Conservation (phyloP, 2,797 vertebrate genomes). For the Alca torda region DNA sequence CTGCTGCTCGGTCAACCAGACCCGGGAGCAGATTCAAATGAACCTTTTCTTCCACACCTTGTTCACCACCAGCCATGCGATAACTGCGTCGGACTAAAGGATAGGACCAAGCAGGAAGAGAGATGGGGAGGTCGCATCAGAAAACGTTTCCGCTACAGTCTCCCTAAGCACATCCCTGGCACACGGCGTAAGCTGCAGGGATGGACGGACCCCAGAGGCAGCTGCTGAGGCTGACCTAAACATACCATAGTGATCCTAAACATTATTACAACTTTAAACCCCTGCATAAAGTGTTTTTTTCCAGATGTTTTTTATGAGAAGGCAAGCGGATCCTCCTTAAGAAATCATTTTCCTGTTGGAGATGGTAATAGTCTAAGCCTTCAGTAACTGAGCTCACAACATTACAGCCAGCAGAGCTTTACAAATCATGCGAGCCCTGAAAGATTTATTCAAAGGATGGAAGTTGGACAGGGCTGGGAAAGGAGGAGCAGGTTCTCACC, state of each 20-base stretch:
- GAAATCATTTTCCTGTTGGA: not conserved
- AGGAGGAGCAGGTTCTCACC: not conserved
- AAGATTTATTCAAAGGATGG: not conserved
- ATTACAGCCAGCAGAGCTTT: not conserved
- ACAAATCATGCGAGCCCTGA: not conserved
- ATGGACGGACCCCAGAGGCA: not conserved
- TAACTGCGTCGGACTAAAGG: not conserved
- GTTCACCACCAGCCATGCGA: fast-evolving
- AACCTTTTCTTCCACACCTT: not conserved
- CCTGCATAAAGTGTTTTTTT: not conserved
- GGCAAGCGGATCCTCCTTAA: not conserved
- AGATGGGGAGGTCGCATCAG: not conserved
- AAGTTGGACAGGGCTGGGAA: not conserved
- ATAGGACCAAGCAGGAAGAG: not conserved
- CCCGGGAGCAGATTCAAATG: not conserved
- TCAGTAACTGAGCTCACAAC: not conserved
- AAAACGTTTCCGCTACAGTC: not conserved
- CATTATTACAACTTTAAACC: not conserved
- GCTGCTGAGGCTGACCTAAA: not conserved
- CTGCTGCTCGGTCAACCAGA: not conserved
- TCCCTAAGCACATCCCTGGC: not conserved
- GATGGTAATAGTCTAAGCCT: not conserved
- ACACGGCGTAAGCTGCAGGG: not conserved
- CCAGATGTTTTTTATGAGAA: not conserved
- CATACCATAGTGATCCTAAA: not conserved